Percentiles rank a stretch among this genome's conserved stretches.
Conservation (phyloP, 2,113 vertebrate species). For the Limanda limanda region DNA sequence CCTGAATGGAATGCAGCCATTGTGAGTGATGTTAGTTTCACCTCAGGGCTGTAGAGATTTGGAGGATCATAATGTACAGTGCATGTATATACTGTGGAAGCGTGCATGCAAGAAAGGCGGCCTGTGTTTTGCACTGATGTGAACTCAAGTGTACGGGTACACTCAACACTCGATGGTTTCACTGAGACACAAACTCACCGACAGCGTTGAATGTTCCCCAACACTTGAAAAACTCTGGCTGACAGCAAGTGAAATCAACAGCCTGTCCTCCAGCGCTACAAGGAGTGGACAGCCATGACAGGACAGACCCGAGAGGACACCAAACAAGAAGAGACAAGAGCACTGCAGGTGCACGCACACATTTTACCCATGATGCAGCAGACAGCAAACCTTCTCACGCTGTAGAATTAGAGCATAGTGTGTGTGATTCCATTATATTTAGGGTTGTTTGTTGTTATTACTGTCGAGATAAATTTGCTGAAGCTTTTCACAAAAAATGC, state of each 20-base stretch:
- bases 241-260: conserved; percentile 30
- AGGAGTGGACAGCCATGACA: conserved; percentile 46
- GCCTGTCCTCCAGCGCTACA: neutral
- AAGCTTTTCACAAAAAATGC: neutral
- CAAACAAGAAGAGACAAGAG: conserved; percentile 40
- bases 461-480: neutral
- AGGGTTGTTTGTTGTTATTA: neutral
- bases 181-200: conserved; percentile 90
- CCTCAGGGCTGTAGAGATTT: neutral
- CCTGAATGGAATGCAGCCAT: neutral
- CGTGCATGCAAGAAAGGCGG: no score
- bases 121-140: conserved; percentile 19
- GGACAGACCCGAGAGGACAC: neutral
- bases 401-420: no score
- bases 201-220: conserved; percentile 97
- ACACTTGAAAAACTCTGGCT: conserved; percentile 49
- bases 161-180: conserved; percentile 85
- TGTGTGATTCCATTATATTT: neutral
- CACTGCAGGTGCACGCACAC: conserved; percentile 31
- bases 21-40: neutral
- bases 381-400: neutral
- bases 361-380: neutral
- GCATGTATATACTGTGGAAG: neutral
- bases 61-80: neutral
- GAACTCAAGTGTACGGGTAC: conserved; percentile 74